Evolutionary conservation across 2,797 vertebrate species (phyloP).

Genomic region (Sciurus vulgaris): DNA sequence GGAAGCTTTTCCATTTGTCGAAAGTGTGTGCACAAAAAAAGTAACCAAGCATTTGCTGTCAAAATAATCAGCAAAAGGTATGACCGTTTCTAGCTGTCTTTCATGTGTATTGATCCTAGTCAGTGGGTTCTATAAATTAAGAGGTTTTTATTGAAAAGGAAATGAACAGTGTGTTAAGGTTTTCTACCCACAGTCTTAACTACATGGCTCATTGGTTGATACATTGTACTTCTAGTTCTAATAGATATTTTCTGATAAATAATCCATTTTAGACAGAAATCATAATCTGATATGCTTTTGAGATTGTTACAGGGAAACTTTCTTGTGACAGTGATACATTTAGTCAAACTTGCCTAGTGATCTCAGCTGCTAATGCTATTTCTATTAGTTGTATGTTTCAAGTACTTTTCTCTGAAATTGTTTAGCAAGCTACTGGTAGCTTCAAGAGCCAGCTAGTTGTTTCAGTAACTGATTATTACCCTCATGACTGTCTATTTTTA

Average conservation of each 20-base stretch:
- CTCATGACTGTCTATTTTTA: slow-evolving; percentile 23
- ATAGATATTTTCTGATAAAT: slow-evolving; percentile 10
- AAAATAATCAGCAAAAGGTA: slow-evolving; percentile 99
- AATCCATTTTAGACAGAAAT: neutral
- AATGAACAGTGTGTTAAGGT: neutral
- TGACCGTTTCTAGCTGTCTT: slow-evolving; percentile 74
- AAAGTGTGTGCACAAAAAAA: slow-evolving; percentile 97
- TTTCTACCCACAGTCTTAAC: neutral
- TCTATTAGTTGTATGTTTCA: neutral
- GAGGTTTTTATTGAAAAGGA: slow-evolving; percentile 66
- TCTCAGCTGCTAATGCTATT: neutral
- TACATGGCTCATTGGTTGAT: neutral
- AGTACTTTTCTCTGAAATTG: slow-evolving; percentile 6
- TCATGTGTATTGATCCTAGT: slow-evolving; percentile 53
- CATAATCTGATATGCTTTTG: neutral
- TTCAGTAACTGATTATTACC: slow-evolving; percentile 34
- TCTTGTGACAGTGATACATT: neutral
- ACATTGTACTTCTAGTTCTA: neutral
- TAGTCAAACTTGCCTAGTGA: neutral
- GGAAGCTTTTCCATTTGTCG: slow-evolving; percentile 99
- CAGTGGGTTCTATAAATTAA: slow-evolving; percentile 66
- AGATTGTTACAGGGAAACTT: neutral
- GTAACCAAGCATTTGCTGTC: slow-evolving; percentile 95
- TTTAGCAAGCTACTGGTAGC: neutral
- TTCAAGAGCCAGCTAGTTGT: slow-evolving; percentile 27